Evolutionary conservation across 2,888 invertebrate species (phyloP).

Genomic region (Clunio marinus): DNA sequence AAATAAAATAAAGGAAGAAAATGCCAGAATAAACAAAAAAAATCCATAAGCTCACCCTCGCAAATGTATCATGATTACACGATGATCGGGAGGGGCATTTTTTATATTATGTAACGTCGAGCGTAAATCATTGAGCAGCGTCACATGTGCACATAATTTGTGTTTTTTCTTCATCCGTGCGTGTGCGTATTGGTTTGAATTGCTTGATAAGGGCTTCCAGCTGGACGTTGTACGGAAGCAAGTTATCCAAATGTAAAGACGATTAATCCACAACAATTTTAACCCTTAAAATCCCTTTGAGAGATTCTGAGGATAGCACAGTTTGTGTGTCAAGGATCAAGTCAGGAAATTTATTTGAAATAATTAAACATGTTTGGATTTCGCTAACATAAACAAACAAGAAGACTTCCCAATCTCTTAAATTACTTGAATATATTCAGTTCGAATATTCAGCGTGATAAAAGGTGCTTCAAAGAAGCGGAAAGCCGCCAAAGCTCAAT

Average conservation of each 20-base stretch:
- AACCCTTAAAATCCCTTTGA: too few species aligned
- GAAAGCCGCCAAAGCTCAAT: neutral
- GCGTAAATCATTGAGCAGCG: slow-evolving; percentile 31
- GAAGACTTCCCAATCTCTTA: neutral
- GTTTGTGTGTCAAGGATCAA: too few species aligned
- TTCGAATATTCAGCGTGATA: slow-evolving; percentile 6
- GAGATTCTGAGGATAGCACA: too few species aligned
- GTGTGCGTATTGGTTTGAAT: neutral
- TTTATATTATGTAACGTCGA: slow-evolving; percentile 24
- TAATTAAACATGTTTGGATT: too few species aligned
- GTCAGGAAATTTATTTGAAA: too few species aligned
- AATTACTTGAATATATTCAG: neutral
- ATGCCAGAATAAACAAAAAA: neutral
- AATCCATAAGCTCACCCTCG: slow-evolving; percentile 20
- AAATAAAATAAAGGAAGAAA: neutral
- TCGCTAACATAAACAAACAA: too few species aligned
- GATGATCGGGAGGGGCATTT: slow-evolving; percentile 14
- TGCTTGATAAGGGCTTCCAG: neutral
- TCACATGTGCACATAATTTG: slow-evolving; percentile 32
- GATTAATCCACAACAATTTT: too few species aligned
- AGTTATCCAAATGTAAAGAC: too few species aligned
- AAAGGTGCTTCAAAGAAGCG: slow-evolving; percentile 5
- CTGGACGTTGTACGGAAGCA: neutral
- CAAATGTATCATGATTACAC: slow-evolving; percentile 5
- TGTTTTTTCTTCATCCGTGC: too few species aligned